Conservation (phyloP, 2,888 invertebrate genomes). For the Willowsia nigromaculata region DNA sequence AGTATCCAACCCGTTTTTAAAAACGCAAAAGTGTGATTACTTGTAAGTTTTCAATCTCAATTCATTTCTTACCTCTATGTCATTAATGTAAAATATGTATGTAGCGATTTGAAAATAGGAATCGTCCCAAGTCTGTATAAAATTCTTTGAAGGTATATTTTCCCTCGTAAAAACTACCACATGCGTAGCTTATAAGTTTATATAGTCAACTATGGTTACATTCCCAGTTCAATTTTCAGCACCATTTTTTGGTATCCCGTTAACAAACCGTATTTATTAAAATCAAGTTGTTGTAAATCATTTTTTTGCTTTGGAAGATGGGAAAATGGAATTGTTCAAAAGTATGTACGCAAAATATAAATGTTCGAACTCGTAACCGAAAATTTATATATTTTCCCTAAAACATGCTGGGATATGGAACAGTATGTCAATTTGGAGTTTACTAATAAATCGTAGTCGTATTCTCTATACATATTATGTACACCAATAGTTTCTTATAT, state of each 20-base stretch:
- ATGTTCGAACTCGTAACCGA: no score
- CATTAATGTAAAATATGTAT: background rate
- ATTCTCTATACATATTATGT: background rate
- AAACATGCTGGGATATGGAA: no score
- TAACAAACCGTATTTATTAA: no score
- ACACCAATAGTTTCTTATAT: background rate
- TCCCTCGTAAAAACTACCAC: background rate
- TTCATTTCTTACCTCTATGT: conserved; percentile 18
- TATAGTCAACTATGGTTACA: background rate
- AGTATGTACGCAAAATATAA: no score
- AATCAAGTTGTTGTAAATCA: no score
- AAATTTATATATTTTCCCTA: no score
- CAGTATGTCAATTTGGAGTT: no score
- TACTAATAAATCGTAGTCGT: no score
- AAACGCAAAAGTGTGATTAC: background rate
- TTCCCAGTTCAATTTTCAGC: background rate
- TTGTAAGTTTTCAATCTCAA: conserved; percentile 4
- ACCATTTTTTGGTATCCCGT: no score
- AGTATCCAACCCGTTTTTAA: background rate
- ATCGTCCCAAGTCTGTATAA: conserved; percentile 32
- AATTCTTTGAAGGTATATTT: background rate
- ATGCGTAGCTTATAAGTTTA: background rate
- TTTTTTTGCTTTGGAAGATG: no score
- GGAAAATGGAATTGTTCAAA: no score
- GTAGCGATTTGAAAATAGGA: conserved; percentile 1